Percentiles rank a stretch among this genome's conserved stretches.
Conservation (phyloP, 2,888 invertebrate species). For the Tiliacea citrago region DNA sequence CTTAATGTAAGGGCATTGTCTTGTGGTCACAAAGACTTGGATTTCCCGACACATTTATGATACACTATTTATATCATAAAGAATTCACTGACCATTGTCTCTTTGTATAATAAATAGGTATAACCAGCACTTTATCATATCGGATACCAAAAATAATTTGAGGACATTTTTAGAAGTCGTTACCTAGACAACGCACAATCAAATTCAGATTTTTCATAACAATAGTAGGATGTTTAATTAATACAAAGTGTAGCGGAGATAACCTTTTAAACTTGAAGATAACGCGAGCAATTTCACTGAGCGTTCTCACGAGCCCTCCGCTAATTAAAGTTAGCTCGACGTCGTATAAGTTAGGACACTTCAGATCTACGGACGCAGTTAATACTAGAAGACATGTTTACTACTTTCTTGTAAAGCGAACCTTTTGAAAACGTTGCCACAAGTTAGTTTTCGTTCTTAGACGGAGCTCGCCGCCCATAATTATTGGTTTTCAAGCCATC, state of each 20-base stretch:
- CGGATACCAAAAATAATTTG: slow-evolving; percentile 40
- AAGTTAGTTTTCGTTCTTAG: slow-evolving; percentile 52
- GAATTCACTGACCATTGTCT: slow-evolving; percentile 58
- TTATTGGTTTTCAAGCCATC: slow-evolving; percentile 58
- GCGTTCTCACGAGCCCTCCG: slow-evolving; percentile 60
- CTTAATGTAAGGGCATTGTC: slow-evolving; percentile 55
- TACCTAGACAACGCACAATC: slow-evolving; percentile 42
- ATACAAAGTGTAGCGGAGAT: slow-evolving; percentile 63
- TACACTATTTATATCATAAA: slow-evolving; percentile 57
- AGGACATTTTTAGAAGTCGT: slow-evolving; percentile 36
- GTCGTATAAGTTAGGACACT: slow-evolving; percentile 52
- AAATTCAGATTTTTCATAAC: slow-evolving; percentile 47
- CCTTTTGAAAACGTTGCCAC: slow-evolving; percentile 58
- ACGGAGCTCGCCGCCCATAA: slow-evolving; percentile 50
- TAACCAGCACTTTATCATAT: slow-evolving; percentile 45
- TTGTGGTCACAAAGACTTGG: slow-evolving; percentile 59
- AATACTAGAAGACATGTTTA: slow-evolving; percentile 53
- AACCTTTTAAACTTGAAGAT: slow-evolving; percentile 71
- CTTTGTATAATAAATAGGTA: slow-evolving; percentile 26
- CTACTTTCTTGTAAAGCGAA: slow-evolving; percentile 59
- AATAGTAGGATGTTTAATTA: slow-evolving; percentile 60
- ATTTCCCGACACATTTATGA: slow-evolving; percentile 60
- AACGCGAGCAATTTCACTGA: slow-evolving; percentile 67
- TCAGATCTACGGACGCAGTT: slow-evolving; percentile 44
- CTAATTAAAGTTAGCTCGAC: slow-evolving; percentile 61